phyloP scores from a whole-genome alignment of 2,888 invertebrate species.

The Epinotia ramella region DNA sequence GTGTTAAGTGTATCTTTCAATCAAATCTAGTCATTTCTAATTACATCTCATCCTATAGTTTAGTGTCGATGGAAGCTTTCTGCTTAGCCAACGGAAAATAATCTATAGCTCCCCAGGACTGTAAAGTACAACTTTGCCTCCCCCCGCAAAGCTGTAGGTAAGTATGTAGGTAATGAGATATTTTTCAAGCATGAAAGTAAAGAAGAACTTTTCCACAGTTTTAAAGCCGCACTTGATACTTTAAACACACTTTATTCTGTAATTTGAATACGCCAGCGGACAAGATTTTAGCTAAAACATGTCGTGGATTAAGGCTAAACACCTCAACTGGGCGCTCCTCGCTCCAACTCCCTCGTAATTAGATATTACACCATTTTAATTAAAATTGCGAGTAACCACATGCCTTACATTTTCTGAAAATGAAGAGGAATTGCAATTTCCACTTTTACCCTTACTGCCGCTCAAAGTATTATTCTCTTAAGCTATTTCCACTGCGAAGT shows the following conservation, averaged over 20 bases:
- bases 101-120: background rate
- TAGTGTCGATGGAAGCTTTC: background rate
- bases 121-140: slow-evolving; percentile 18
- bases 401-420: slow-evolving; percentile 21
- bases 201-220: slow-evolving; percentile 16
- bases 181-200: slow-evolving; percentile 18
- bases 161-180: slow-evolving; percentile 13
- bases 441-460: slow-evolving; percentile 15
- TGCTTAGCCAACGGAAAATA: background rate
- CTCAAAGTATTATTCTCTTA: slow-evolving; percentile 9
- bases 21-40: too few relatives aligned
- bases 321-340: background rate
- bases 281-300: slow-evolving; percentile 2
- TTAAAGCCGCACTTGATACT: slow-evolving; percentile 8
- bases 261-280: background rate
- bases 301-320: slow-evolving; percentile 1
- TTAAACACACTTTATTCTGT: slow-evolving; percentile 16
- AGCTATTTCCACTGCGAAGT: background rate
- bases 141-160: slow-evolving; percentile 1
- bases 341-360: slow-evolving; percentile 20
- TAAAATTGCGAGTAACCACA: slow-evolving; percentile 21
- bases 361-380: slow-evolving; percentile 35
- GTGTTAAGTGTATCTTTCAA: too few relatives aligned
- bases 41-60: too few relatives aligned
- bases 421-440: slow-evolving; percentile 24